Evolutionary conservation across 2,888 invertebrate genomes (phyloP), one percentile per base, ranked within the genome.

Genomic region (Sepiola atlantica): DNA sequence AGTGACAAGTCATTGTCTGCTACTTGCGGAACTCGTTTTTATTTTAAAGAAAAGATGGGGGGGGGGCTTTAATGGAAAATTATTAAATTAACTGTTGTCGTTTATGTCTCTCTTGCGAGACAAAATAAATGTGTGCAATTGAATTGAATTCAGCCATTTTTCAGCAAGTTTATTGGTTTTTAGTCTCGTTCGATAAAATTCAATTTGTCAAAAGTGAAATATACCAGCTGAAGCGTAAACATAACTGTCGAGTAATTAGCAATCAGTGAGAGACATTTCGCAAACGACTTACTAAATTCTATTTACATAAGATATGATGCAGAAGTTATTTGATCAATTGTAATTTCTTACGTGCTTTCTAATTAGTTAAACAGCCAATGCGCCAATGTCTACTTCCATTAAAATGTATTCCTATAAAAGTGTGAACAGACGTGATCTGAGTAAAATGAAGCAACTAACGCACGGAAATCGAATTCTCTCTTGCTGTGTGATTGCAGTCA

Each of bases 381-480:
- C n/a, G 77, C 77, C n/a, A 77, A n/a, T 77, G 77, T n/a, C 77
- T 16, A 77, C 77, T n/a, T n/a, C 77, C 77, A 77, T 77, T 77
- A 32, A 77, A 77, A 77, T 77, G 10, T n/a, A n/a, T 14, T 77
- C n/a, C 77, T 77, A 16, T 0, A 12, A 77, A 77, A 77, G 0
- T 32, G 16, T 32, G 16, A 45, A 77, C 77, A 32, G 14, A 77
- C 77, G 77, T 77, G 77, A 77, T n/a, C n/a, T 16, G 32, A n/a
- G 4, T 77, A n/a, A 4, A 77, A 77, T 1, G n/a, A 77, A n/a
- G 3, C n/a, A 77, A n/a, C 16, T 77, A n/a, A n/a, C n/a, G 1
- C 16, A 77, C 16, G n/a, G 32, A 77, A 77, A 32, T 77, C 16
- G n/a, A 16, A 10, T n/a, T n/a, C 10, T 28, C 28, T 77, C 32